Conservation (phyloP, 1,140 invertebrate species). For the Drosophila melanica region DNA sequence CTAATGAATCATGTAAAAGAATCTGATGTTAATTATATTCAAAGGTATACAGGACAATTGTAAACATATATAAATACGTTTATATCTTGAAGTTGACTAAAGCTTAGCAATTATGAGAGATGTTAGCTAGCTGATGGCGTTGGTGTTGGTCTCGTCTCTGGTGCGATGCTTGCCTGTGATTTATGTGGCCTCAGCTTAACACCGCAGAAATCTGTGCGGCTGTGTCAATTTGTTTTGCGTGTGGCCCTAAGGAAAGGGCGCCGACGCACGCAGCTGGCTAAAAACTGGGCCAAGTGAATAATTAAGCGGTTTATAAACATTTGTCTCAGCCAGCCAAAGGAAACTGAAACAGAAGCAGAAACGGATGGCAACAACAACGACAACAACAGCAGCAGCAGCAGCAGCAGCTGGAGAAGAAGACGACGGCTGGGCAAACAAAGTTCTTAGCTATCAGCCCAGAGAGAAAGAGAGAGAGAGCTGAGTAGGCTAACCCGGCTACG, state of each 20-base stretch:
- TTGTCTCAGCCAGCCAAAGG: constrained; percentile 63
- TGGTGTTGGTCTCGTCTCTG: background rate
- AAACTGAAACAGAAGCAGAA: background rate
- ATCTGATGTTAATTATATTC: no score
- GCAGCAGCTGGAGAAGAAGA: constrained; percentile 2
- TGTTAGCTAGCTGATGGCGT: background rate
- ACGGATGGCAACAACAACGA: background rate
- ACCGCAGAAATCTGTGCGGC: constrained; percentile 75
- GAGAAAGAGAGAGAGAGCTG: constrained; percentile 30
- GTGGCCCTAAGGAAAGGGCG: constrained; percentile 32
- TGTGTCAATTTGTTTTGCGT: constrained; percentile 79
- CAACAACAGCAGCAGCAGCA: background rate
- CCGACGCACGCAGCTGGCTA: constrained; percentile 35
- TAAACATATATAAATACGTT: no score
- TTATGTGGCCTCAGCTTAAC: constrained; percentile 74
- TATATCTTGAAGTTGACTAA: background rate
- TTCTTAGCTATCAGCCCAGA: constrained; percentile 24
- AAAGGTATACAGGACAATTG: no score
- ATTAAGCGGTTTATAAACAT: constrained; percentile 83
- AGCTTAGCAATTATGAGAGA: constrained; percentile 34
- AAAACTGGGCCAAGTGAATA: constrained; percentile 79
- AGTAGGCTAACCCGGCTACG: constrained; percentile 28
- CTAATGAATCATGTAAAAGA: no score
- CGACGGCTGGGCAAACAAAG: constrained; percentile 42
- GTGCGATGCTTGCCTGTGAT: constrained; percentile 50